A percentile compares a stretch with the other conserved stretches of the same genome.
Evolutionary conservation across 1,140 invertebrate genomes (phyloP).

Genomic region (Pachypsylla venusta): DNA sequence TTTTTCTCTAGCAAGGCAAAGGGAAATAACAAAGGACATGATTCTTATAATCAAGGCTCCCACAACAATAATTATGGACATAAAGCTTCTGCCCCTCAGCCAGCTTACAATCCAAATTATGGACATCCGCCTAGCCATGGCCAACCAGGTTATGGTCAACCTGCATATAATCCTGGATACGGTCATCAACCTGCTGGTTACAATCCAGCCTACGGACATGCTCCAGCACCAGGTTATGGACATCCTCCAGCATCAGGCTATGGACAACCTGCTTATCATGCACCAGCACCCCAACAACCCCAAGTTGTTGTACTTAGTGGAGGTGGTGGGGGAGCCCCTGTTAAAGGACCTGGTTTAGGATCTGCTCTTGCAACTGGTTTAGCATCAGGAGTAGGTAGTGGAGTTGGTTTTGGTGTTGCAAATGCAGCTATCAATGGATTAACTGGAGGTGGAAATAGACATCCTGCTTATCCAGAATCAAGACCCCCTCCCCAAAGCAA

Average conservation of each 20-base stretch:
- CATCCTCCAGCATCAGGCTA: background rate
- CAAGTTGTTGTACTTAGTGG: background rate
- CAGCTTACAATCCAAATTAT: background rate
- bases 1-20: slow-evolving; percentile 5
- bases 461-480: background rate
- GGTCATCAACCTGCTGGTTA: background rate
- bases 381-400: background rate
- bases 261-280: background rate
- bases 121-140: no score
- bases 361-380: background rate
- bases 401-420: background rate
- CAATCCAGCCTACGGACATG: background rate
- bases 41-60: background rate
- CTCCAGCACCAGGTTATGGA: background rate
- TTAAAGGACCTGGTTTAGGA: background rate
- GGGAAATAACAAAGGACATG: background rate
- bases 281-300: background rate
- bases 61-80: background rate
- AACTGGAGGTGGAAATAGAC: slow-evolving; percentile 1
- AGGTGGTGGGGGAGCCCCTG: background rate
- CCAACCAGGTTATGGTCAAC: background rate
- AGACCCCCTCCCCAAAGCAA: background rate
- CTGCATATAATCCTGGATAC: background rate
- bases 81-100: background rate
- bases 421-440: background rate